phyloP scores from a whole-genome alignment of 2,888 invertebrate species.

The Euproctis similis region DNA sequence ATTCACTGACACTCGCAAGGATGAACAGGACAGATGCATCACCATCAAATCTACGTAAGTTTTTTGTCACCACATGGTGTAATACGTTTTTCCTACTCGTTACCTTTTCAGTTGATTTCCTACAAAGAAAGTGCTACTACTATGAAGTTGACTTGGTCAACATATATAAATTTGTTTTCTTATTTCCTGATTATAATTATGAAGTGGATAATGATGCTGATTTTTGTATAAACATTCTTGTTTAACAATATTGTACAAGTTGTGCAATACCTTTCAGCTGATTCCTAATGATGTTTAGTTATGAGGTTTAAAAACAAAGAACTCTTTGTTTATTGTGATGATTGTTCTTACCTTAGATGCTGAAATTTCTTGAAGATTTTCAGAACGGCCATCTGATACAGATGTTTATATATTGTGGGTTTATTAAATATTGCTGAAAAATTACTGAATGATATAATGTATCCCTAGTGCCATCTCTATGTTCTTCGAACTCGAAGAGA shows the following conservation, averaged over 20 bases:
- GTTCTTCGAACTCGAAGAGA: slow-evolving; percentile 97
- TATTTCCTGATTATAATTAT: no score
- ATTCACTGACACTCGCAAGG: slow-evolving; percentile 99
- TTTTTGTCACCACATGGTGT: slow-evolving; percentile 35
- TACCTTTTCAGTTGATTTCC: slow-evolving; percentile 11
- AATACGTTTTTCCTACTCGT: slow-evolving; percentile 25
- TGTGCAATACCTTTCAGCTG: neutral
- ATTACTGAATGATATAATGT: slow-evolving; percentile 6
- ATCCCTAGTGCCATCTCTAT: slow-evolving; percentile 95
- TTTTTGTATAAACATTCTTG: no score
- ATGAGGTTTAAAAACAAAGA: neutral
- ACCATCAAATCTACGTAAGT: slow-evolving; percentile 99
- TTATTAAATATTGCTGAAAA: neutral
- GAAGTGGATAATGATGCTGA: no score
- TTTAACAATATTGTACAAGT: neutral
- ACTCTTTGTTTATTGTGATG: slow-evolving; percentile 44
- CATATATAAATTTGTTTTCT: no score
- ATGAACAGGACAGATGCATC: slow-evolving; percentile 99
- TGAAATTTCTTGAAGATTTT: slow-evolving; percentile 61
- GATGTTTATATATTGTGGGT: neutral
- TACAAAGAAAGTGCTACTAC: no score
- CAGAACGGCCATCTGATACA: slow-evolving; percentile 76
- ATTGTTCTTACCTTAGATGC: slow-evolving; percentile 71
- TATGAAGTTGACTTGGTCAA: no score
- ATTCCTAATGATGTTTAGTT: no score